Conservation (phyloP, 2,888 invertebrate species). For the Nasonia oneida region DNA sequence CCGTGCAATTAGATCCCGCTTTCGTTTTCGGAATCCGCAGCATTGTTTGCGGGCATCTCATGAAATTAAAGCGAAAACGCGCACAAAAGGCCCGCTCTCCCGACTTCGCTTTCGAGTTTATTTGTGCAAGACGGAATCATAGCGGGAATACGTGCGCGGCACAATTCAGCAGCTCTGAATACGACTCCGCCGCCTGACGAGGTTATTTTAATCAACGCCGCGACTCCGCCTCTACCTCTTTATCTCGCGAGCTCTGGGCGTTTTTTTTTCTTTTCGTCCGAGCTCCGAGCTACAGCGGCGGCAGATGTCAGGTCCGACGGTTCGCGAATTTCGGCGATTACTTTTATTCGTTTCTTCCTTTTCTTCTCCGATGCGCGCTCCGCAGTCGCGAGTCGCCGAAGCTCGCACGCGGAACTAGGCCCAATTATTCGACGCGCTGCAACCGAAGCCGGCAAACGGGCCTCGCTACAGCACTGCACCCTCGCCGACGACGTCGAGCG, state of each 20-base stretch:
- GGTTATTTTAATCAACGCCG: slow-evolving; percentile 73
- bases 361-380: background rate
- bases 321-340: slow-evolving; percentile 4
- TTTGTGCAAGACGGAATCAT: too few species aligned
- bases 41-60: slow-evolving; percentile 59
- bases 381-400: background rate
- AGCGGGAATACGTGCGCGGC: too few species aligned
- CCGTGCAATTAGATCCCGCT: too few species aligned
- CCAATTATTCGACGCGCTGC: background rate
- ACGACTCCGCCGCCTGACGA: slow-evolving; percentile 64
- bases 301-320: background rate
- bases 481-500: slow-evolving; percentile 31
- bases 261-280: background rate
- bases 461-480: background rate
- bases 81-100: slow-evolving; percentile 51
- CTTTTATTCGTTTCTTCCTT: slow-evolving; percentile 8
- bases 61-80: slow-evolving; percentile 57
- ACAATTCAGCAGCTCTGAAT: background rate
- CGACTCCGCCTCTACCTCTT: slow-evolving; percentile 54
- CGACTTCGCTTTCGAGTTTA: too few species aligned
- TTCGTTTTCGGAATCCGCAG: too few species aligned
- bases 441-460: too few species aligned
- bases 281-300: background rate
- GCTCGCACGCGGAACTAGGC: background rate
- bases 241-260: slow-evolving; percentile 4